Percentiles rank a stretch among this genome's conserved stretches.
Conservation (phyloP, 2,797 vertebrate species). For the Columba guinea region DNA sequence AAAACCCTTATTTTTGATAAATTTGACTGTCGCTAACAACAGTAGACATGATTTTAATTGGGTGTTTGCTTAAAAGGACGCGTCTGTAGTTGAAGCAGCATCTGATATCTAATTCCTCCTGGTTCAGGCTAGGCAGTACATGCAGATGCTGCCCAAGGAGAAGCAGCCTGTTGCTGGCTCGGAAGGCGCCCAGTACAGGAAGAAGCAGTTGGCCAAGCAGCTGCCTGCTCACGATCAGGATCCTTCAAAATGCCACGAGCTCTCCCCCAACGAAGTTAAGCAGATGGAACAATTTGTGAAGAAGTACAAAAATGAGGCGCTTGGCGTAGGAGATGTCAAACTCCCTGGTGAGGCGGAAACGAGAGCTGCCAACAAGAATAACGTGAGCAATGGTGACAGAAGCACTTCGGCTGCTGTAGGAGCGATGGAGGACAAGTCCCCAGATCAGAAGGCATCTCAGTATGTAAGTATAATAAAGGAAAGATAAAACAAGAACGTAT, state of each 20-base stretch:
- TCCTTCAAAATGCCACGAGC: constrained; percentile 92
- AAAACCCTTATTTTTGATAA: constrained; percentile 16
- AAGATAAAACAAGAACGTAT: background rate
- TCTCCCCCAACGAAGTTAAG: constrained; percentile 91
- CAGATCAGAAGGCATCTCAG: constrained; percentile 66
- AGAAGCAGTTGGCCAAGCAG: constrained; percentile 97
- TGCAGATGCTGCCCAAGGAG: constrained; percentile 94
- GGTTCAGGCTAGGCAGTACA: constrained; percentile 90
- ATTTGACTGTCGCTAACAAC: background rate
- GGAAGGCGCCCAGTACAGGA: constrained; percentile 91
- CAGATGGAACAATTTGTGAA: constrained; percentile 96
- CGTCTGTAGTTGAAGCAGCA: background rate
- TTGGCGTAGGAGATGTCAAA: constrained; percentile 91
- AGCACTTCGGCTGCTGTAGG: constrained; percentile 78
- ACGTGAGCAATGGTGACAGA: constrained; percentile 71
- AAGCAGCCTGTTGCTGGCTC: constrained; percentile 92
- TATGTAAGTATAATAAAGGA: constrained; percentile 84
- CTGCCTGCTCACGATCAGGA: constrained; percentile 98
- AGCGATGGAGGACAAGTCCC: constrained; percentile 71
- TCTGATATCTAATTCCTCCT: constrained; percentile 47
- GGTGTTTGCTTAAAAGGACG: background rate
- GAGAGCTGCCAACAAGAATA: constrained; percentile 35
- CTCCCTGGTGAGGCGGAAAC: constrained; percentile 86
- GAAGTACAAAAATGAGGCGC: constrained; percentile 94
- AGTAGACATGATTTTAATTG: background rate